Percentiles rank a stretch among this genome's conserved stretches.
These are phyloP conservation scores for Fulica atra DNA, from an alignment of 2,113 vertebrate species.

Conservation along the genomic window DNA sequence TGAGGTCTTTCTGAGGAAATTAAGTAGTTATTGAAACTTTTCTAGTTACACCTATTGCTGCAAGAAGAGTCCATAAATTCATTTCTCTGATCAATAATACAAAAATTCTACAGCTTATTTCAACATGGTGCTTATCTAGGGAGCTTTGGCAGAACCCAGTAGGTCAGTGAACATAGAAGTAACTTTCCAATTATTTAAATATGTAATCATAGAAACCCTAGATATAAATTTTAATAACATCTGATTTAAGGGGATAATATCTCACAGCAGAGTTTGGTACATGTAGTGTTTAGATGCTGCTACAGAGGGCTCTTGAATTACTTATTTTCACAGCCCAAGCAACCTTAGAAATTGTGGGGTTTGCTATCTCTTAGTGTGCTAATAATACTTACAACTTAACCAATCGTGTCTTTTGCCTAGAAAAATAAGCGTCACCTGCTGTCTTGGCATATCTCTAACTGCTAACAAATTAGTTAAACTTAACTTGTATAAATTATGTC, in stretches of 20 bases:
- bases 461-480: slow-evolving; percentile 18
- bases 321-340: neutral
- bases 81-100: slow-evolving; percentile 46
- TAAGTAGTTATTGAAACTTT: slow-evolving; percentile 41
- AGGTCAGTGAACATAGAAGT: slow-evolving; percentile 11
- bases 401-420: neutral
- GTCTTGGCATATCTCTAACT: neutral
- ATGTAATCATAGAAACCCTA: neutral
- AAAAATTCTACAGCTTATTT: slow-evolving; percentile 42
- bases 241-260: neutral
- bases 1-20: slow-evolving; percentile 52
- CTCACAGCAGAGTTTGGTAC: neutral
- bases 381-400: neutral
- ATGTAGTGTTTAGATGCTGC: neutral
- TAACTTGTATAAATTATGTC: neutral
- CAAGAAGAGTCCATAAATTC: slow-evolving; percentile 59
- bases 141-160: slow-evolving; percentile 3
- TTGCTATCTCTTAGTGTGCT: neutral
- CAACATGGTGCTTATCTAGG: slow-evolving; percentile 11
- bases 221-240: slow-evolving; percentile 37
- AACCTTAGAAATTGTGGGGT: neutral
- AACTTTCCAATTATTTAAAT: slow-evolving; percentile 31
- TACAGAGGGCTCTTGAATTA: neutral
- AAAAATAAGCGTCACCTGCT: neutral
- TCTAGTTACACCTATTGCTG: neutral